Percentiles rank a stretch among this genome's conserved stretches.
Conservation (phyloP, 2,797 vertebrate genomes). For the Danio kyathit region DNA sequence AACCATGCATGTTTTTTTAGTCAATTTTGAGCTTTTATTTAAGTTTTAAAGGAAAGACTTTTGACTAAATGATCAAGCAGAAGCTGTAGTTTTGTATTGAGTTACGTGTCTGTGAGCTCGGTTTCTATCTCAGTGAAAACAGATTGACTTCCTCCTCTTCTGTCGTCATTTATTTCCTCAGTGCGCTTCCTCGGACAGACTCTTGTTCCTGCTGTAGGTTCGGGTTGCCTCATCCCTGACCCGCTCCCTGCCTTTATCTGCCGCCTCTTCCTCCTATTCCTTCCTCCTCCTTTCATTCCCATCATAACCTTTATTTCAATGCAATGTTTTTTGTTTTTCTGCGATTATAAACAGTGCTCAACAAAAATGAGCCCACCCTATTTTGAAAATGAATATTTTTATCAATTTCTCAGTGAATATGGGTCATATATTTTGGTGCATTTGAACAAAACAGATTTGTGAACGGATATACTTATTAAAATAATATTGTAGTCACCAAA, state of each 20-base stretch:
- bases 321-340: too few species aligned
- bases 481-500: too few species aligned
- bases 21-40: not conserved
- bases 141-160: constrained; percentile 67
- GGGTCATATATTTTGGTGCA: too few species aligned
- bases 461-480: too few species aligned
- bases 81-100: not conserved
- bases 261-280: constrained; percentile 52
- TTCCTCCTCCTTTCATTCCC: constrained; percentile 36
- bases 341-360: too few species aligned
- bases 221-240: constrained; percentile 55
- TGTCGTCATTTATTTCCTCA: constrained; percentile 60
- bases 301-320: constrained; percentile 32
- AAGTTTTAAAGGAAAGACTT: not conserved
- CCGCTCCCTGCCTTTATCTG: constrained; percentile 53
- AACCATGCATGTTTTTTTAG: not conserved
- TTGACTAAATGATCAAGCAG: not conserved
- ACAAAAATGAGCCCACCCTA: too few species aligned
- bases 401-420: too few species aligned
- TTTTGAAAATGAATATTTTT: too few species aligned
- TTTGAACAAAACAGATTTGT: too few species aligned
- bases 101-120: not conserved
- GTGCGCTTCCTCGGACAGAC: constrained; percentile 63
- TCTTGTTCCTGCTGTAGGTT: constrained; percentile 27
- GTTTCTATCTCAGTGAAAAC: constrained; percentile 13